These are phyloP conservation scores for Drosophila fulvimacula DNA, from an alignment of 2,888 invertebrate genomes.

Conservation along the genomic window DNA sequence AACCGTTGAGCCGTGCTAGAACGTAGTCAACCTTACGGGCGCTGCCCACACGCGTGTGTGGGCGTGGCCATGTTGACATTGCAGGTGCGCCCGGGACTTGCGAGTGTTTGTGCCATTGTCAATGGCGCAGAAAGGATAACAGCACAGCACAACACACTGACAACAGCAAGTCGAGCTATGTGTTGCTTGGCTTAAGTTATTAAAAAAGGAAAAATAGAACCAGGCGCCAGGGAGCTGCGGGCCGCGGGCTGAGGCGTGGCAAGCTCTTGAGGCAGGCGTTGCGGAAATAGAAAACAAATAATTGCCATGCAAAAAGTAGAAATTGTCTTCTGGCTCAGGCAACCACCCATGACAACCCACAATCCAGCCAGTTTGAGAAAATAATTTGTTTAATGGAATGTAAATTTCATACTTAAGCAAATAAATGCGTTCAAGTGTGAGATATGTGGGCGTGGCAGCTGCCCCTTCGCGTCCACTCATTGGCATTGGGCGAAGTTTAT, in stretches of 20 bases:
- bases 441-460: conserved; percentile 49
- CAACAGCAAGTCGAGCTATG: conserved; percentile 44
- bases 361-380: conserved; percentile 59
- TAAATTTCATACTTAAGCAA: conserved; percentile 80
- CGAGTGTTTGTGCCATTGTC: conserved; percentile 62
- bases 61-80: conserved; percentile 78
- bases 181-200: conserved; percentile 80
- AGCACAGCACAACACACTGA: conserved; percentile 54
- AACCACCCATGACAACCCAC: neutral
- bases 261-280: conserved; percentile 10
- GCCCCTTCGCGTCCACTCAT: conserved; percentile 14
- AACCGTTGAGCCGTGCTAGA: conserved; percentile 80
- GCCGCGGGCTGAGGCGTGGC: too few species aligned
- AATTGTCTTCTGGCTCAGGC: conserved; percentile 53
- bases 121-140: conserved; percentile 81
- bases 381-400: conserved; percentile 81
- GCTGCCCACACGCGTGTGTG: conserved; percentile 34
- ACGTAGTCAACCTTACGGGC: conserved; percentile 56
- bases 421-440: conserved; percentile 67
- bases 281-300: conserved; percentile 74
- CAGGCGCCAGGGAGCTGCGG: neutral
- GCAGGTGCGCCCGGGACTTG: conserved; percentile 71
- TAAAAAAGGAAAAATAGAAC: conserved; percentile 56
- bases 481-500: conserved; percentile 38
- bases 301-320: conserved; percentile 80